Evolutionary conservation across 2,888 invertebrate species (phyloP).

Genomic region (Gnatocerus cornutus): DNA sequence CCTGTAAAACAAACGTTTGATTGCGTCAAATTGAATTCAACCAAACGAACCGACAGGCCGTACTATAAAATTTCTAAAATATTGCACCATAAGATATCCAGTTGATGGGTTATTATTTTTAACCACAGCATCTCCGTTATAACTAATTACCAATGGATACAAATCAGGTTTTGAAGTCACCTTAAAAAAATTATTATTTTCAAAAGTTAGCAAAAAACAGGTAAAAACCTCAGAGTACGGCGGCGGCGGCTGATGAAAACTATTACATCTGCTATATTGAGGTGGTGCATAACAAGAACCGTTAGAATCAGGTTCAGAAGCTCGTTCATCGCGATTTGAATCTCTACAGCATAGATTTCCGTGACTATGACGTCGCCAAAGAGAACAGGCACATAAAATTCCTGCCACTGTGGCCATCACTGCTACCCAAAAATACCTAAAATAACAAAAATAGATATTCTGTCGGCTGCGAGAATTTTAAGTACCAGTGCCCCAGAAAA

Average conservation of each 20-base stretch:
- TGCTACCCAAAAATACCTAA: constrained; percentile 72
- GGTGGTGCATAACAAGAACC: constrained; percentile 89
- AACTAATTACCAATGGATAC: constrained; percentile 89
- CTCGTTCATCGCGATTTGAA: constrained; percentile 73
- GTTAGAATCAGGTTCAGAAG: constrained; percentile 84
- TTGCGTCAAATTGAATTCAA: too few relatives aligned
- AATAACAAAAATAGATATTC: constrained; percentile 40
- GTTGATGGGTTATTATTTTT: constrained; percentile 79
- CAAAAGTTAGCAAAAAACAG: background rate
- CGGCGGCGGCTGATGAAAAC: constrained; percentile 87
- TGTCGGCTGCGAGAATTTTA: too few relatives aligned
- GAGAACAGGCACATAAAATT: constrained; percentile 80
- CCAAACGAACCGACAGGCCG: constrained; percentile 77
- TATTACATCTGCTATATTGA: constrained; percentile 88
- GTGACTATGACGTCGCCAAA: constrained; percentile 76
- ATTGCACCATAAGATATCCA: constrained; percentile 89
- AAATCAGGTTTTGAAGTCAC: constrained; percentile 90
- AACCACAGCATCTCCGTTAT: constrained; percentile 79
- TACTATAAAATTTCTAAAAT: constrained; percentile 86
- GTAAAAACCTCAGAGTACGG: constrained; percentile 85
- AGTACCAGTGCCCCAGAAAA: constrained; percentile 81
- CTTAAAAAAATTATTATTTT: constrained; percentile 69
- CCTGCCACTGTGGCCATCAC: constrained; percentile 81
- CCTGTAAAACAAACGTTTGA: constrained; percentile 69
- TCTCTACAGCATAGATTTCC: constrained; percentile 60